Evolutionary conservation across 2,113 vertebrate species (phyloP).

Genomic region (Brachirus orientalis): DNA sequence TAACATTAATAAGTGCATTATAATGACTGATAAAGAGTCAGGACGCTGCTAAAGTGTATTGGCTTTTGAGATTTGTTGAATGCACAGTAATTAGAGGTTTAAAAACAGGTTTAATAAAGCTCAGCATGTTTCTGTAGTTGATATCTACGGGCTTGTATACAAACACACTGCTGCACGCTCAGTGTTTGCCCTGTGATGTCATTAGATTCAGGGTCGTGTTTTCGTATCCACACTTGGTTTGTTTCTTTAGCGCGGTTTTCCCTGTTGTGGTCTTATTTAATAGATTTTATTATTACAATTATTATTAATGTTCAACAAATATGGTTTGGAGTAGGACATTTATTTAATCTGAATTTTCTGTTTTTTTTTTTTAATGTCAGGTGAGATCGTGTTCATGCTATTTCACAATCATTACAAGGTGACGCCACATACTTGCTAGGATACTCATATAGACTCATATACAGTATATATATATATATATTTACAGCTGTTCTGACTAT

Average conservation of each 20-base stretch:
- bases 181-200: conserved; percentile 12
- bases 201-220: neutral
- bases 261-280: too few species aligned
- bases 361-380: neutral
- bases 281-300: too few species aligned
- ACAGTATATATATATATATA: too few species aligned
- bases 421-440: neutral
- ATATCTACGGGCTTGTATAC: neutral
- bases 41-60: too few species aligned
- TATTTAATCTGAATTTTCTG: neutral
- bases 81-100: neutral
- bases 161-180: neutral
- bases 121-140: conserved; percentile 15
- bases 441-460: conserved; percentile 14
- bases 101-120: neutral
- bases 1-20: too few species aligned
- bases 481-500: conserved; percentile 1
- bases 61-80: conserved; percentile 17
- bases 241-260: neutral
- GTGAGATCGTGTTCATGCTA: neutral
- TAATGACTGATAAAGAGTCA: too few species aligned
- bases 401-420: conserved; percentile 2
- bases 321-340: neutral
- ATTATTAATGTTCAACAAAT: conserved; percentile 6
- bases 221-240: conserved; percentile 5